Conservation (phyloP, 2,888 invertebrate species). For the Mesoligia furuncula region DNA sequence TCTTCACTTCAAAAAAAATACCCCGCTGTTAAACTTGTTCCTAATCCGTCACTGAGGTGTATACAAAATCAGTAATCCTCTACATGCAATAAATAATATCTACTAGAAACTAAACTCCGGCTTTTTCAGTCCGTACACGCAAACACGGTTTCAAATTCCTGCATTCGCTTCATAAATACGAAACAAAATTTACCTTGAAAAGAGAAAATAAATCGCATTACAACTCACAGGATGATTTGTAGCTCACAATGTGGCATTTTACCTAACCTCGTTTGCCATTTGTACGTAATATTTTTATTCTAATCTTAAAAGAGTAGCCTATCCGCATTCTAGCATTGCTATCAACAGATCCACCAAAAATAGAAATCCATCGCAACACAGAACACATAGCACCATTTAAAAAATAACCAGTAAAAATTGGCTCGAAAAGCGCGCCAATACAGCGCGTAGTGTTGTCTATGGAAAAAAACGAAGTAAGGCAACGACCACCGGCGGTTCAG, state of each 20-base stretch:
- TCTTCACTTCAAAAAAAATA: too few species aligned
- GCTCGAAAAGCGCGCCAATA: constrained; percentile 74
- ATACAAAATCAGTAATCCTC: constrained; percentile 8
- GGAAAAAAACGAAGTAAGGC: constrained; percentile 73
- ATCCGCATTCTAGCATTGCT: constrained; percentile 34
- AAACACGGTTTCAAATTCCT: constrained; percentile 28
- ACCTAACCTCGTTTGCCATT: constrained; percentile 32
- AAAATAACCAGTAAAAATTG: constrained; percentile 67
- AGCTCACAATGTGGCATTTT: constrained; percentile 28
- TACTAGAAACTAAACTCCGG: constrained; percentile 10
- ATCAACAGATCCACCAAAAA: constrained; percentile 65
- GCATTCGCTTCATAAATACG: constrained; percentile 34
- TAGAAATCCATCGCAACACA: constrained; percentile 64
- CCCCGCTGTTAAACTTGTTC: neutral
- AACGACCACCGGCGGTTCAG: constrained; percentile 74
- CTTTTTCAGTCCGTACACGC: constrained; percentile 9
- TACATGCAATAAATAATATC: constrained; percentile 11
- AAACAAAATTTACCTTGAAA: constrained; percentile 30
- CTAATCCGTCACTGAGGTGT: neutral
- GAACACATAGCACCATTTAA: constrained; percentile 65
- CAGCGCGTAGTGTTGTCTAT: constrained; percentile 71
- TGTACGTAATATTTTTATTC: constrained; percentile 24
- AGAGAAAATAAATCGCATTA: constrained; percentile 32
- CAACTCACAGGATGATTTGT: constrained; percentile 24
- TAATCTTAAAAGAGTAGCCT: constrained; percentile 8